Conservation (phyloP, 2,797 vertebrate genomes). For the Acanthurus leucopareius region DNA sequence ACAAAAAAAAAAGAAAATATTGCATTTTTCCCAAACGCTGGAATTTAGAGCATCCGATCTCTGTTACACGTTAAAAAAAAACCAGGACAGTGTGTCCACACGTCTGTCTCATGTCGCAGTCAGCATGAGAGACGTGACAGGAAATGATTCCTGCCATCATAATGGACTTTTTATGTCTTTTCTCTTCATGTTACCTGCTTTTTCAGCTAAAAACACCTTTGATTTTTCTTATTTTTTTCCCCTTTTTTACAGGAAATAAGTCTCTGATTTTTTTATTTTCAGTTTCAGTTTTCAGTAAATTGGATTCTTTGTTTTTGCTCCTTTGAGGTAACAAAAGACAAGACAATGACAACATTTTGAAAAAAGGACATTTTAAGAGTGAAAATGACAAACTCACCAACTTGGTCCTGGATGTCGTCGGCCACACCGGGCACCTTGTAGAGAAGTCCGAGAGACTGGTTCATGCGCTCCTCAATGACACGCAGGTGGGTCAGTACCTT, state of each 20-base stretch:
- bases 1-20: background rate
- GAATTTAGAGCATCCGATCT: constrained; percentile 64
- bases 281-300: too few species aligned
- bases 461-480: constrained; percentile 98
- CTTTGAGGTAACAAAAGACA: too few species aligned
- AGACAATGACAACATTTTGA: too few species aligned
- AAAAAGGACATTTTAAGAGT: too few species aligned
- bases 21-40: constrained; percentile 18
- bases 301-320: too few species aligned
- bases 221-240: background rate
- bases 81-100: constrained; percentile 19
- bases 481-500: constrained; percentile 98
- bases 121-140: constrained; percentile 4
- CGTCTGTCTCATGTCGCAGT: constrained; percentile 2
- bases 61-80: constrained; percentile 23
- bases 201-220: background rate
- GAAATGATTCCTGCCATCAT: background rate
- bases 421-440: constrained; percentile 97
- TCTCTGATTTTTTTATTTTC: too few species aligned
- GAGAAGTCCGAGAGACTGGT: constrained; percentile 96
- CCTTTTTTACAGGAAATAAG: too few species aligned
- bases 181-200: background rate
- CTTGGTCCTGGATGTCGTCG: constrained; percentile 98
- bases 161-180: background rate
- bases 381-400: constrained; percentile 86